A percentile compares a stretch with the other conserved stretches of the same genome.
Conservation (phyloP, 2,113 vertebrate species). For the Hoplias malabaricus region DNA sequence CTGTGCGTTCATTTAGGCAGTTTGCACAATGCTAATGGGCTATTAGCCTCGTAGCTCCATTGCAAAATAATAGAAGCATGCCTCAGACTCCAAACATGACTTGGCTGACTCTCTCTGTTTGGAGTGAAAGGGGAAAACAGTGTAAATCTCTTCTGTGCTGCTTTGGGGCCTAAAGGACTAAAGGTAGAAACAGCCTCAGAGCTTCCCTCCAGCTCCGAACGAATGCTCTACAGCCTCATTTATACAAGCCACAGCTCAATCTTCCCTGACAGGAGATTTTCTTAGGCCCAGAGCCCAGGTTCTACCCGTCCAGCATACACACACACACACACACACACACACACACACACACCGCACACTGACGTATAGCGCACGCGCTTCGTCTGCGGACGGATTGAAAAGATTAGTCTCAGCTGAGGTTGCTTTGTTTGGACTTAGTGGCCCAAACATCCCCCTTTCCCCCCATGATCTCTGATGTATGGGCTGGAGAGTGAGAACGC, state of each 20-base stretch:
- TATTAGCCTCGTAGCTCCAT: no score
- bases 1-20: no score
- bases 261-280: constrained; percentile 37
- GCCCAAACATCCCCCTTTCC: constrained; percentile 19
- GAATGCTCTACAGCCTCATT: not conserved
- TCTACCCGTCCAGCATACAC: constrained; percentile 31
- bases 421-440: constrained; percentile 40
- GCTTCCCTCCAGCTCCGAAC: constrained; percentile 6
- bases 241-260: constrained; percentile 28
- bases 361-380: constrained; percentile 14
- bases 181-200: not conserved
- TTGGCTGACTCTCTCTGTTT: not conserved
- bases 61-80: no score
- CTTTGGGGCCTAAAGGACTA: not conserved
- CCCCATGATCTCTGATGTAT: constrained; percentile 20
- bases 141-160: not conserved
- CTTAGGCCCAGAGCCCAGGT: constrained; percentile 34
- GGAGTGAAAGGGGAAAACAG: not conserved
- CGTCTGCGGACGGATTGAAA: constrained; percentile 38
- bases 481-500: constrained; percentile 17
- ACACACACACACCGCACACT: constrained; percentile 9
- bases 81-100: not conserved
- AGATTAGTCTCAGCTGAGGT: constrained; percentile 39
- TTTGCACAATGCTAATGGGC: no score
- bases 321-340: not conserved